Base-by-base conservation (phyloP, 2,113 vertebrate species). In the Theristicus caerulescens region DNA sequence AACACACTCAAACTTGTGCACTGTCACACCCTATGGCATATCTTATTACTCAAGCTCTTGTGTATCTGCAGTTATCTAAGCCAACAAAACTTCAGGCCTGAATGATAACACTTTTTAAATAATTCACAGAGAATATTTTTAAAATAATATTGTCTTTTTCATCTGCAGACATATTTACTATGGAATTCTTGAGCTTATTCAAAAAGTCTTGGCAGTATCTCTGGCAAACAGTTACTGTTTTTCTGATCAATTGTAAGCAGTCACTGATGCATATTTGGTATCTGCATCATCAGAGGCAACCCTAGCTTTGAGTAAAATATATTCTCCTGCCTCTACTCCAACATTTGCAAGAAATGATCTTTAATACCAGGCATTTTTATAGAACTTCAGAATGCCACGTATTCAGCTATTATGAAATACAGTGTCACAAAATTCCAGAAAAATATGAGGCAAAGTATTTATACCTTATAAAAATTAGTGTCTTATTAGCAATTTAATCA, bases 1-100 rank as follows among this genome's bases (percentile, higher is more conserved):
- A 85, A 94, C 66, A 61, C 79, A 80, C 65, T 94, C 51, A 83
- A 74, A 91, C 79, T 93, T 94, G 77, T 85, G 78, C 34, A 32
- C 31, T 83, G 62, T 83, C 84, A 95, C 72, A 62, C 73, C 46
- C 76, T 46, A 8, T 62, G 46, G 49, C 72, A 25, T 61, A 38
- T 85, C 46, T 57, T 86, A 77, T 88, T 96, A 67, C 44, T 82
- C 64, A 85, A 57, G 27, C 59, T 85, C 17, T 94, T 78, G n/a
- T 65, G 24, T 94, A 52, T 73, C 52, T 73, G 32, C 52, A 81
- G 55, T 87, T 96, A 85, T 62, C 51, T 83, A 95, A 92, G 46
- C 32, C 31, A 93, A 88, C 27, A 78, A 78, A 86, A 66, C 18
- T 61, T 91, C 69, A 86, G 8, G 14, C 42, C 31, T 85, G 65